These are phyloP conservation scores for Tachysurus vachellii DNA, from an alignment of 2,113 vertebrate species.

Conservation along the genomic window DNA sequence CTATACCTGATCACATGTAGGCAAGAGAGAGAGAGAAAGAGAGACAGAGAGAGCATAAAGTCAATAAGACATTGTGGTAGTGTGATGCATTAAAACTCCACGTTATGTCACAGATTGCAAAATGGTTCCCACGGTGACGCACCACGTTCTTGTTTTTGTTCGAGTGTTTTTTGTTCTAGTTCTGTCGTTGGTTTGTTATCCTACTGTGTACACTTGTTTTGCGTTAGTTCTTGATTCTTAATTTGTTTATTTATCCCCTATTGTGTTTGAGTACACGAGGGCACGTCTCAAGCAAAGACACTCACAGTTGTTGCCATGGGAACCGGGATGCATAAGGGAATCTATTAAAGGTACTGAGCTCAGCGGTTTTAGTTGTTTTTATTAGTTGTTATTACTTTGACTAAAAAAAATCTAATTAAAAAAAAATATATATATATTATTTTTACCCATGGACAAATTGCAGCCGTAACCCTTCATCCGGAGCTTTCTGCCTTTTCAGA, in stretches of 20 bases:
- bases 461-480: constrained; percentile 88
- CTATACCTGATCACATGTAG: constrained; percentile 78
- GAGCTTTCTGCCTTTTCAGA: constrained; percentile 87
- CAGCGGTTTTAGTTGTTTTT: not conserved
- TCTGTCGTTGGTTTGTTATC: not conserved
- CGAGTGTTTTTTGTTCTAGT: not conserved
- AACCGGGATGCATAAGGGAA: not conserved
- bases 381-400: not conserved
- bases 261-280: not conserved
- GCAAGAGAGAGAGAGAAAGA: constrained; percentile 24
- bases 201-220: not conserved
- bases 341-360: not conserved
- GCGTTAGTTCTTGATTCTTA: not conserved
- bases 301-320: not conserved
- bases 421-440: not conserved
- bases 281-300: not conserved
- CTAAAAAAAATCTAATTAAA: not conserved
- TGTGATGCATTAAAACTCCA: too few relatives aligned
- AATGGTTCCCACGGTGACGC: not conserved
- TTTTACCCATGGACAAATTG: constrained; percentile 94
- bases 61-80: not conserved
- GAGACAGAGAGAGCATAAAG: not conserved
- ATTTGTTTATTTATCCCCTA: not conserved
- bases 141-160: not conserved
- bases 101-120: not conserved